Percentiles rank a stretch among this genome's conserved stretches.
phyloP scores from a whole-genome alignment of 2,797 vertebrate genomes.

The Falco biarmicus region DNA sequence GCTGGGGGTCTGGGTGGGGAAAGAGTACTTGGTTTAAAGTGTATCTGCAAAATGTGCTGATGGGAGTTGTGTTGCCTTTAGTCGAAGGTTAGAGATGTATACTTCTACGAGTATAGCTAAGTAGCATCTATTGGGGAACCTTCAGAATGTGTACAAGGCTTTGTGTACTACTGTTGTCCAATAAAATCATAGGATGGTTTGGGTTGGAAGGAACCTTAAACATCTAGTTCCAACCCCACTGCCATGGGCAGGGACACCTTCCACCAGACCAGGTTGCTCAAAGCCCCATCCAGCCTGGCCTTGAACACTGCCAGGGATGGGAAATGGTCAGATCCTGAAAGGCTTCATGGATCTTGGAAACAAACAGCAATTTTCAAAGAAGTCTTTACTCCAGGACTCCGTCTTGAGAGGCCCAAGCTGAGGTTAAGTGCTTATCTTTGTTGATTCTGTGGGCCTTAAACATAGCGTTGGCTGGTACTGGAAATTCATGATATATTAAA shows the following conservation, averaged over 20 bases:
- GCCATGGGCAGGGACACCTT: too few species aligned
- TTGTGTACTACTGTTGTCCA: neutral
- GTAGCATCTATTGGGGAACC: neutral
- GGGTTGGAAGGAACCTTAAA: too few species aligned
- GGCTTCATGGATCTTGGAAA: neutral
- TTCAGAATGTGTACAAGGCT: neutral
- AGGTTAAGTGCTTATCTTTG: neutral
- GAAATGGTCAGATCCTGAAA: neutral
- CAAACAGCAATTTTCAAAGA: neutral
- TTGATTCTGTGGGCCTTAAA: neutral
- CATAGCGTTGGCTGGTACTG: neutral
- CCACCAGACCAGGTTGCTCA: too few species aligned
- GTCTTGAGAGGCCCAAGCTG: neutral
- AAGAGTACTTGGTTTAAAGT: neutral
- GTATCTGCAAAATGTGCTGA: neutral
- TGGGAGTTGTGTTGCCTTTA: neutral
- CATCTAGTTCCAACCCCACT: too few species aligned
- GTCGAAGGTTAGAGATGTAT: neutral
- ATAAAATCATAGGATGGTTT: too few species aligned
- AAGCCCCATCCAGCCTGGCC: too few species aligned
- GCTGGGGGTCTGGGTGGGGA: accelerated
- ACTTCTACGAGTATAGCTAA: neutral
- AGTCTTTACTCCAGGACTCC: neutral
- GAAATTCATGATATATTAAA: neutral
- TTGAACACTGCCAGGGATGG: too few species aligned